A percentile compares a stretch with the other conserved stretches of the same genome.
These are phyloP conservation scores for Drosophila macrospina DNA, from an alignment of 2,888 invertebrate genomes.

Conservation along the genomic window DNA sequence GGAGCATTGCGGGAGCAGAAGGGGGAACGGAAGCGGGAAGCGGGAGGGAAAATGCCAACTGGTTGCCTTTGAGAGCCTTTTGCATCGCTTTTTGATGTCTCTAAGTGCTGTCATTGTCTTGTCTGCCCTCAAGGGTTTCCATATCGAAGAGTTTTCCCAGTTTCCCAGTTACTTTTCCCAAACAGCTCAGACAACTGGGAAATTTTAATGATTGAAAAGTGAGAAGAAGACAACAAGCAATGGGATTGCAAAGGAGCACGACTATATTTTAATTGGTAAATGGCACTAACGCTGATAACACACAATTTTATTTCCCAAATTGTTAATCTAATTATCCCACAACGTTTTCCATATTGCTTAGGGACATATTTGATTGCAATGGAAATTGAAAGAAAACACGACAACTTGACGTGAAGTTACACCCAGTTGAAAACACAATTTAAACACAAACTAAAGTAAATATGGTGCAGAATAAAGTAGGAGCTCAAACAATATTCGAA, in stretches of 20 bases:
- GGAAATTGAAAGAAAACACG: conserved; percentile 7
- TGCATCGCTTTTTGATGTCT: conserved; percentile 66
- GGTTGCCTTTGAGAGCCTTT: conserved; percentile 40
- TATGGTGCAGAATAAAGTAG: background rate
- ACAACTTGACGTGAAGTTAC: background rate
- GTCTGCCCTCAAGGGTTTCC: conserved; percentile 57
- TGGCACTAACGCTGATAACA: conserved; percentile 3
- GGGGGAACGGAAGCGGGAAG: background rate
- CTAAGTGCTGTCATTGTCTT: conserved; percentile 73
- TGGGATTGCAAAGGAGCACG: background rate
- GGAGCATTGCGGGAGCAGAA: background rate
- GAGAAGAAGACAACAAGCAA: too few species aligned
- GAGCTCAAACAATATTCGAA: too few species aligned
- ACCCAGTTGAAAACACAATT: too few species aligned
- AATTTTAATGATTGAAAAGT: conserved; percentile 35
- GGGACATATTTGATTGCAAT: background rate
- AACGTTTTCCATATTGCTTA: background rate
- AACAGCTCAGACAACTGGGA: conserved; percentile 19
- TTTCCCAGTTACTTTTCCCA: conserved; percentile 18
- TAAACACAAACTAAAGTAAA: background rate
- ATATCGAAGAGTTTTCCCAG: conserved; percentile 21
- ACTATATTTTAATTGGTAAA: conserved; percentile 32
- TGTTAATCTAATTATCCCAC: conserved; percentile 26
- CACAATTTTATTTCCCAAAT: conserved; percentile 20
- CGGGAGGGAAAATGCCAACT: conserved; percentile 27